Evolutionary conservation across 2,888 invertebrate species (phyloP), one percentile per base, ranked within the genome.

Genomic region (Bellardia bayeri): DNA sequence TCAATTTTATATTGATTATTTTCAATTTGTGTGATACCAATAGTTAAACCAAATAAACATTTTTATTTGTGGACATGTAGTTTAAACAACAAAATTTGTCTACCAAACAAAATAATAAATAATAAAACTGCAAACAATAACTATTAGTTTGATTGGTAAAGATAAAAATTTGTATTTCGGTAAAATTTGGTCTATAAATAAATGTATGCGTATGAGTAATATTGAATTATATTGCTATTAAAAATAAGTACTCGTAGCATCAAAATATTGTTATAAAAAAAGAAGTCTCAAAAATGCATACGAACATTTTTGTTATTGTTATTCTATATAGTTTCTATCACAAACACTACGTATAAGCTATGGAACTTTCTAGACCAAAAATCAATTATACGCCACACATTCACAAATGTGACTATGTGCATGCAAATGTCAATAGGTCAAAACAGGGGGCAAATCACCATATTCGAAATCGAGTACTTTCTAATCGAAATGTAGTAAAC

Each of bases 1-100:
- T 82, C 33, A 64, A 74, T 45, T 68, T 68, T 64, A 58, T 74
- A 72, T 82, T 58, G 66, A 76, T 49, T n/a, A 13, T 68, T 71
- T 61, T 72, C 61, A 61, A 54, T 42, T 45, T 61, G 68, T 66
- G 76, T 49, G 56, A 56, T 72, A 23, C 37, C 37, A 56, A 45
- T 66, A 16, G 42, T 42, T 16, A 58, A 58, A 58, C 9, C 16
- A 58, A 58, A 30, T 23, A 58, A 58, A 33, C 23, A 58, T 9
- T 2, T 54, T 2, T 2, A 8, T n/a, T 54, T 54, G 54, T 16
- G 8, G 45, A 11, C 45, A 45, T 54, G 30, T 30, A 30, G 30
- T 58, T 58, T 13, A 33, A 58, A 58, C 58, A 30, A 30, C 4
- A 30, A 13, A 30, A 23, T 23, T 58, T 58, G 2, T 14, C 14